Conservation (phyloP, 1,140 invertebrate genomes). For the Pseudomyrmex concolor region DNA sequence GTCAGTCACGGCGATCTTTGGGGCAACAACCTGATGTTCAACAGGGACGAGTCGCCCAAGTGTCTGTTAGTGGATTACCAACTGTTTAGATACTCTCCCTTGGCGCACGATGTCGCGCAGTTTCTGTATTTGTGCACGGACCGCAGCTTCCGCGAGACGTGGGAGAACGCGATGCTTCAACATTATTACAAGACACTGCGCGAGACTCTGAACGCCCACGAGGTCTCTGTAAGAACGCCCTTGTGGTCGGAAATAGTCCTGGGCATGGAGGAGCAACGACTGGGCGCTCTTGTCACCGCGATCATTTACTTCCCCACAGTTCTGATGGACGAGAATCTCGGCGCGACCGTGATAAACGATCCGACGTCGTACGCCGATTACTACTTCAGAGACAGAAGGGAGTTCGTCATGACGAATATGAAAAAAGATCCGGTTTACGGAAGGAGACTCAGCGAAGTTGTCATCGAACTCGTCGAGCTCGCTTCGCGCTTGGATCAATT, state of each 20-base stretch:
- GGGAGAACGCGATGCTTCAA: slow-evolving; percentile 75
- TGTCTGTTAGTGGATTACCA: slow-evolving; percentile 88
- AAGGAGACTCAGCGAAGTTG: slow-evolving; percentile 71
- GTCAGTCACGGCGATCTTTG: slow-evolving; percentile 87
- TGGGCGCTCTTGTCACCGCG: slow-evolving; percentile 77
- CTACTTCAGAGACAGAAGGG: slow-evolving; percentile 71
- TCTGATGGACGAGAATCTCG: slow-evolving; percentile 74
- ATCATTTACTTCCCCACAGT: slow-evolving; percentile 77
- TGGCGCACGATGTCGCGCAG: slow-evolving; percentile 84
- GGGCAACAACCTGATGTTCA: slow-evolving; percentile 87
- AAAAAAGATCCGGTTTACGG: slow-evolving; percentile 71
- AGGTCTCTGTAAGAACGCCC: slow-evolving; percentile 56
- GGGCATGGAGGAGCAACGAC: slow-evolving; percentile 78
- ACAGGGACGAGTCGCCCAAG: slow-evolving; percentile 76
- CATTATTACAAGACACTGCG: slow-evolving; percentile 79
- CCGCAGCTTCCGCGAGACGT: slow-evolving; percentile 73
- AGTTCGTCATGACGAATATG: slow-evolving; percentile 71
- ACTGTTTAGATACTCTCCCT: slow-evolving; percentile 84
- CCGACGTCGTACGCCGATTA: slow-evolving; percentile 71
- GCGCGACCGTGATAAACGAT: slow-evolving; percentile 69
- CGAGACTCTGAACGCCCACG: slow-evolving; percentile 59
- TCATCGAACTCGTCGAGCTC: slow-evolving; percentile 79
- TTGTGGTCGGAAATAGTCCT: slow-evolving; percentile 76
- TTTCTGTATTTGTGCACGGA: slow-evolving; percentile 79
- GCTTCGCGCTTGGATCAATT: slow-evolving; percentile 71